These are phyloP conservation scores for human DNA, from an alignment of 2,113 vertebrate genomes.

Conservation along the genomic window GRCh38 chr3:59737001-59737500, in stretches of 20 bases:
- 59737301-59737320: neutral
- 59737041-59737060: neutral
- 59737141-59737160: neutral
- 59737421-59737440: neutral
- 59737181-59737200: neutral
- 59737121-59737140: neutral
- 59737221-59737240: neutral
- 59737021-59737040: neutral
- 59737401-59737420: neutral
- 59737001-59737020: neutral
- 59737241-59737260: neutral
- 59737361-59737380: neutral
- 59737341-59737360: neutral
- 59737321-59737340: neutral
- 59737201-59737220: neutral
- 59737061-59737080: neutral
- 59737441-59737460: neutral
- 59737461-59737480: neutral
- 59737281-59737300: neutral
- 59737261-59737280: conserved; percentile 7
- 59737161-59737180: too few relatives aligned
- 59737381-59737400: neutral
- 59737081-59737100: neutral
- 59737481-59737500: neutral
- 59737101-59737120: accelerated